Evolutionary conservation across 2,113 vertebrate species (phyloP).

Genomic region (Odocoileus hemionus): DNA sequence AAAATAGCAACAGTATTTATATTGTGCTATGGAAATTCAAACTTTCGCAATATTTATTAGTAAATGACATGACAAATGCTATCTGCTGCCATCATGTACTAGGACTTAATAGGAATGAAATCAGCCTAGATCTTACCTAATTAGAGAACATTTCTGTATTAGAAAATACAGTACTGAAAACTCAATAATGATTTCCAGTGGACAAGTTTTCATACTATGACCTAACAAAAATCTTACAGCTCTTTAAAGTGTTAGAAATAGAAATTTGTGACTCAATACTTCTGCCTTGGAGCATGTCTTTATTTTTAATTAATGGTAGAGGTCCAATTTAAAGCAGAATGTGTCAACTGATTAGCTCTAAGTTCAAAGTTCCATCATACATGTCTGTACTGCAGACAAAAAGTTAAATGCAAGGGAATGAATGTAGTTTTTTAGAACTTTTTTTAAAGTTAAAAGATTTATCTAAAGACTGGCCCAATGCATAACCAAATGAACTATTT

Average conservation of each 20-base stretch:
- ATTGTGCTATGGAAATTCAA: constrained; percentile 56
- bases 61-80: constrained; percentile 61
- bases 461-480: constrained; percentile 68
- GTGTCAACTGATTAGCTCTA: constrained; percentile 64
- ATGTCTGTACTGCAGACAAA: constrained; percentile 55
- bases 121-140: constrained; percentile 29
- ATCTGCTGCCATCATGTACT: constrained; percentile 52
- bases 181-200: neutral
- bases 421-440: constrained; percentile 48
- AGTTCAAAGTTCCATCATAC: constrained; percentile 67
- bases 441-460: constrained; percentile 75
- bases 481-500: constrained; percentile 79
- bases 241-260: constrained; percentile 28
- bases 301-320: constrained; percentile 68
- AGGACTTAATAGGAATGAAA: constrained; percentile 58
- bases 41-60: constrained; percentile 73
- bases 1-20: constrained; percentile 60
- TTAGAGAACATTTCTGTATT: constrained; percentile 38
- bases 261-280: constrained; percentile 54
- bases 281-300: constrained; percentile 27
- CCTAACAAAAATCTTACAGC: constrained; percentile 50
- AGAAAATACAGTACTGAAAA: constrained; percentile 4
- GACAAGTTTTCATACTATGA: constrained; percentile 46
- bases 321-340: constrained; percentile 69
- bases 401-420: constrained; percentile 66